Evolutionary conservation across 2,888 invertebrate genomes (phyloP), one percentile per base, ranked within the genome.

Genomic region (Cantharis lateralis): DNA sequence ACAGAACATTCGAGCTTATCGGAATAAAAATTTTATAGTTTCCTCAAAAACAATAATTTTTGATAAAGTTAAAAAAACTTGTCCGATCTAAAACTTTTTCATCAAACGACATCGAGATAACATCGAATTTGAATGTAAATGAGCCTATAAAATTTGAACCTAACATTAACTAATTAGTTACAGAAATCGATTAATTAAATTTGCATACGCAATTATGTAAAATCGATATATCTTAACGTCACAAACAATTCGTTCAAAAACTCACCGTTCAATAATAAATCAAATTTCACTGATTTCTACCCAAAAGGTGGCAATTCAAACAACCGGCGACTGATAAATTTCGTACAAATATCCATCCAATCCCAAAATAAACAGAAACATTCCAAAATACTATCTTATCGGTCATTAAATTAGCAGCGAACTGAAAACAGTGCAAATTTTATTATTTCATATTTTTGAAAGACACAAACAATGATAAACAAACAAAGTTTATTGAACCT

Each of bases 341-440:
- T 71, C 20, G 26, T 69, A 70, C 62, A 72, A 70, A 76, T 63
- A 76, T 48, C 48, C n/a, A 16, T 32, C 20, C 62, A 68, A 75
- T 70, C 75, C 62, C 66, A 63, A 71, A 75, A 64, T 64, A 75
- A 75, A 75, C 66, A 74, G 61, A 66, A 74, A 71, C 70, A 64
- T 75, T 61, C 75, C 75, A 69, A 76, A 72, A 71, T 48, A 62
- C 63, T 74, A 77, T 77, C 77, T 77, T 77, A 77, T 77, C 77
- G 70, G 77, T 77, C 77, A 71, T 68, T 71, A 68, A 73, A 73
- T 76, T 66, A 28, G 28, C 16, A 66, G 62, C 18, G n/a, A 68
- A 72, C 61, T 73, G 61, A 68, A 73, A 74, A 74, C 62, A 48
- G 15, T 70, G 66, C 68, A 68, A 74, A 73, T 77, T 73, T 76